Percentiles rank a stretch among this genome's conserved stretches.
Conservation (phyloP, 2,888 invertebrate species). For the Ophion costatus region DNA sequence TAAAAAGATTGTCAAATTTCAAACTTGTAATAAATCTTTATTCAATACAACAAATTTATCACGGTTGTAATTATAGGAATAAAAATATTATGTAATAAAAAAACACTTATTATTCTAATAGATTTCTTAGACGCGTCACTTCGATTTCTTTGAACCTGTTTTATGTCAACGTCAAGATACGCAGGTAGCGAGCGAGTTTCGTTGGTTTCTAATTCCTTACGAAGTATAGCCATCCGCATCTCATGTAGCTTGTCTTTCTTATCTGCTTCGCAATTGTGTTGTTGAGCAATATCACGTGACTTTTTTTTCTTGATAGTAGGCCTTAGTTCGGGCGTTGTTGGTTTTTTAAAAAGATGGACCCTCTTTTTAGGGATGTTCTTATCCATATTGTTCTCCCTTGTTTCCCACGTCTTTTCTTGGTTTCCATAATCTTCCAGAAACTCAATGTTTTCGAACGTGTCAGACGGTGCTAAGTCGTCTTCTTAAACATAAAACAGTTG, state of each 20-base stretch:
- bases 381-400: no score
- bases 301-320: not conserved
- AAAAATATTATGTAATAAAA: not conserved
- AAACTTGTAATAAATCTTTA: not conserved
- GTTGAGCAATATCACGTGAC: not conserved
- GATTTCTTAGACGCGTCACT: not conserved
- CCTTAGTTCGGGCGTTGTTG: not conserved
- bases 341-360: not conserved
- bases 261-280: no score
- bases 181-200: not conserved
- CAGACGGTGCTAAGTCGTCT: not conserved
- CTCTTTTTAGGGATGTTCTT: not conserved
- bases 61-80: not conserved
- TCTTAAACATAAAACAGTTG: not conserved
- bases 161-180: not conserved
- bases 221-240: not conserved
- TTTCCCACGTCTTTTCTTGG: no score
- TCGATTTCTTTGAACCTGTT: constrained; percentile 2
- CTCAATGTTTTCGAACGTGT: not conserved
- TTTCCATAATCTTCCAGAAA: not conserved
- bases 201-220: not conserved
- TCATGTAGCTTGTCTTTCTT: not conserved
- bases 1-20: no score
- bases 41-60: not conserved
- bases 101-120: constrained; percentile 1